Evolutionary conservation across 2,888 invertebrate species (phyloP).

Genomic region (Pseudoips prasinana): DNA sequence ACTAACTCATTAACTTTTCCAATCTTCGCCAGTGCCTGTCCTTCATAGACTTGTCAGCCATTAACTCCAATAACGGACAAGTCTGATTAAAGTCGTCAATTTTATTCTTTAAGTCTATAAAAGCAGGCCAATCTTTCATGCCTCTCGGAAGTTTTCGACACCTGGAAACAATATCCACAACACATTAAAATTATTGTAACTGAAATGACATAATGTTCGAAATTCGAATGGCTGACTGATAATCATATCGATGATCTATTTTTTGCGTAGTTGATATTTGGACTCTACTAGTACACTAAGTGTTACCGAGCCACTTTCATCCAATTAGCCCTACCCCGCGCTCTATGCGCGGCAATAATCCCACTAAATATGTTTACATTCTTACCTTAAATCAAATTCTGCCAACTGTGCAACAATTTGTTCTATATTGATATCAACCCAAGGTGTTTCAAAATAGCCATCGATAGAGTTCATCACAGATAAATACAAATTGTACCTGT

Average conservation of each 20-base stretch:
- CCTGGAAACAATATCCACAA: too few species aligned
- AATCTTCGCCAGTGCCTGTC: slow-evolving; percentile 88
- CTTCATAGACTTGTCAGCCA: slow-evolving; percentile 94
- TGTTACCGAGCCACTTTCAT: too few species aligned
- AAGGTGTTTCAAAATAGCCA: slow-evolving; percentile 92
- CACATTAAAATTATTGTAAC: too few species aligned
- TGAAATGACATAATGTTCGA: too few species aligned
- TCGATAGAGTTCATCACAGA: slow-evolving; percentile 93
- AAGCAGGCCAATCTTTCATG: slow-evolving; percentile 95
- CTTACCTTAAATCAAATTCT: slow-evolving; percentile 93
- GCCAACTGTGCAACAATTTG: slow-evolving; percentile 88
- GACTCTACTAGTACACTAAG: too few species aligned
- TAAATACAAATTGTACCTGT: slow-evolving; percentile 84
- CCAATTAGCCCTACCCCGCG: too few species aligned
- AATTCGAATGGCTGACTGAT: too few species aligned
- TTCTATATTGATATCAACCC: slow-evolving; percentile 92
- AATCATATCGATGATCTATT: too few species aligned
- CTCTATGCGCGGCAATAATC: too few species aligned
- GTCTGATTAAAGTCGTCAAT: slow-evolving; percentile 96
- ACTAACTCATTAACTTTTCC: slow-evolving; percentile 71
- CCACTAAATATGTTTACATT: too few species aligned
- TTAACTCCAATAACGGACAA: slow-evolving; percentile 91
- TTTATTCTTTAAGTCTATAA: slow-evolving; percentile 90
- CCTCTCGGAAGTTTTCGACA: slow-evolving; percentile 92
- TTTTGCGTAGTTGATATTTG: too few species aligned